Percentiles rank a stretch among this genome's conserved stretches.
These are phyloP conservation scores for Gambusia yucatana DNA, from an alignment of 2,797 vertebrate species.

Conservation along the genomic window DNA sequence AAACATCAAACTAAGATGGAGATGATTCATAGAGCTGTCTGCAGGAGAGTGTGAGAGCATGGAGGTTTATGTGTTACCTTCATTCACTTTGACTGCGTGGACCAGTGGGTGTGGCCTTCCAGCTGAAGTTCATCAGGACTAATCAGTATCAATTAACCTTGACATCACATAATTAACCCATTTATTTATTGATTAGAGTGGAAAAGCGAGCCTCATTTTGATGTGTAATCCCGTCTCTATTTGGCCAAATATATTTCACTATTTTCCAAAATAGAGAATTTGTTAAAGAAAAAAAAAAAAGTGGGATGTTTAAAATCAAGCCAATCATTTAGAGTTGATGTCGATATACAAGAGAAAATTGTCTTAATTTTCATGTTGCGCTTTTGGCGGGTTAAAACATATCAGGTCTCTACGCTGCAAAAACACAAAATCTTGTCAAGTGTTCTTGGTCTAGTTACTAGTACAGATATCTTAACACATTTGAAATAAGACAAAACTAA, in stretches of 20 bases:
- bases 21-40: background rate
- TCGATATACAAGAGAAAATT: background rate
- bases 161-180: background rate
- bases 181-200: background rate
- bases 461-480: too few relatives aligned
- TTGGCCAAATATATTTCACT: background rate
- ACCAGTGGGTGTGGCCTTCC: too few relatives aligned
- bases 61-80: too few relatives aligned
- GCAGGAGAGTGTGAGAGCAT: too few relatives aligned
- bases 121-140: background rate
- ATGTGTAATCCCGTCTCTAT: background rate
- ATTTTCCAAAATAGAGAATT: background rate
- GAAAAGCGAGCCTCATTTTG: background rate
- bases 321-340: background rate
- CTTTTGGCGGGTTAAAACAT: background rate
- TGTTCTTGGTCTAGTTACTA: too few relatives aligned
- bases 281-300: too few relatives aligned
- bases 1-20: background rate
- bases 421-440: too few relatives aligned
- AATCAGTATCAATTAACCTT: background rate
- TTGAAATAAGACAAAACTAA: too few relatives aligned
- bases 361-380: background rate
- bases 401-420: background rate
- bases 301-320: background rate
- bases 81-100: too few relatives aligned